Percentiles rank a stretch among this genome's conserved stretches.
These are phyloP conservation scores for Cerceris ruficornis DNA, from an alignment of 2,888 invertebrate species.

Conservation along the genomic window DNA sequence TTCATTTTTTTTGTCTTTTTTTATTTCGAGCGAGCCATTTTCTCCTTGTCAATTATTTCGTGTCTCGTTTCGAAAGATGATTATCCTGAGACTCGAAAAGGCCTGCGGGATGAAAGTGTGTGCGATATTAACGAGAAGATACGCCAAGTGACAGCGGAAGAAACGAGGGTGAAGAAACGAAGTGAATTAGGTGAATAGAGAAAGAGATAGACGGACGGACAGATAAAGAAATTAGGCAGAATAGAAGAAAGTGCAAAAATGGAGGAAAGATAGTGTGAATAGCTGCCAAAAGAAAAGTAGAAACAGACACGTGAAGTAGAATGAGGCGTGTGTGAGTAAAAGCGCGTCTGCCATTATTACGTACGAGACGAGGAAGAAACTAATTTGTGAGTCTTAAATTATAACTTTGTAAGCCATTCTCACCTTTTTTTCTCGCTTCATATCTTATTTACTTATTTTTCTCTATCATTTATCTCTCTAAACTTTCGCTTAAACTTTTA, in stretches of 20 bases:
- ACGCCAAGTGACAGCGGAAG: constrained; percentile 40
- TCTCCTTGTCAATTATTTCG: constrained; percentile 18
- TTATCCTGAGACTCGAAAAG: constrained; percentile 25
- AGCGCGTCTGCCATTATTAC: constrained; percentile 73
- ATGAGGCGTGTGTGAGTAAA: constrained; percentile 67
- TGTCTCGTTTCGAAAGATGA: constrained; percentile 22
- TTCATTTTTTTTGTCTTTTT: not conserved
- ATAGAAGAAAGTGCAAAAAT: constrained; percentile 2
- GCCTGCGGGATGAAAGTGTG: constrained; percentile 19
- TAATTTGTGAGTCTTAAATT: constrained; percentile 58
- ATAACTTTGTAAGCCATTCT: constrained; percentile 73
- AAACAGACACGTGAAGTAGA: constrained; percentile 26
- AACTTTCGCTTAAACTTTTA: too few relatives aligned
- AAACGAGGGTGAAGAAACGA: not conserved
- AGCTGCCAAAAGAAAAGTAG: constrained; percentile 1
- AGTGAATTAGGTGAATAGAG: constrained; percentile 9
- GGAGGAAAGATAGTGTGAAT: constrained; percentile 6
- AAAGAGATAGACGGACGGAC: constrained; percentile 8
- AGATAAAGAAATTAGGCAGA: constrained; percentile 1
- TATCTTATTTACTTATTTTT: constrained; percentile 19
- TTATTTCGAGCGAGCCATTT: not conserved
- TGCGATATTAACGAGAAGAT: constrained; percentile 40
- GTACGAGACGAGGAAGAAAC: constrained; percentile 68
- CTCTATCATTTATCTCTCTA: constrained; percentile 12
- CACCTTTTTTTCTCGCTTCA: constrained; percentile 71